Evolutionary conservation across 2,797 vertebrate species (phyloP).

Genomic region (Siniperca undulata): DNA sequence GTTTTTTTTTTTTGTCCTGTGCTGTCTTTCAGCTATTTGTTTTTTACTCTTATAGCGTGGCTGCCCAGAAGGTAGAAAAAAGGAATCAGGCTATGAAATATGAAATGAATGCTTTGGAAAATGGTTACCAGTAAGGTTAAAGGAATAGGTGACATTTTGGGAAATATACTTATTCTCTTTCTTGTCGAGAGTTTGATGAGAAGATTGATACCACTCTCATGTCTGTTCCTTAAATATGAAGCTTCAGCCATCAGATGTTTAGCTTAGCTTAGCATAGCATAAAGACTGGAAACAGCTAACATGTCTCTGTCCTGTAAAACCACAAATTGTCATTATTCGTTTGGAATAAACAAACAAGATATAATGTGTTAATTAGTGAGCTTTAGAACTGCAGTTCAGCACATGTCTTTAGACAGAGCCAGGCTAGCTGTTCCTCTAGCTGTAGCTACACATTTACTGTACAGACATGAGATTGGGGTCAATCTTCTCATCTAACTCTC

Average conservation of each 20-base stretch:
- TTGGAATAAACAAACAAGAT: not conserved
- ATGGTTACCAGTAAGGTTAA: not conserved
- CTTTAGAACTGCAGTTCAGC: not conserved
- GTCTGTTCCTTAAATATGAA: not conserved
- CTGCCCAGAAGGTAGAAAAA: not conserved
- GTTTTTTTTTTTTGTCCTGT: constrained; percentile 14
- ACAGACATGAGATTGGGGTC: not conserved
- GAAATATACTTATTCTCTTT: not conserved
- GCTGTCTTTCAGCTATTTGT: not conserved
- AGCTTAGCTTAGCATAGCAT: constrained; percentile 1
- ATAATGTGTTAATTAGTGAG: not conserved
- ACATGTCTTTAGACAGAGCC: not conserved
- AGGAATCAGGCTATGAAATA: not conserved
- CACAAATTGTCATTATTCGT: not conserved
- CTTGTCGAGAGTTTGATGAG: not conserved
- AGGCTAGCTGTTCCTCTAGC: not conserved
- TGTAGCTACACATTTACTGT: not conserved
- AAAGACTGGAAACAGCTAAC: not conserved
- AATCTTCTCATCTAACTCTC: not conserved
- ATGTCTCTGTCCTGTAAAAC: not conserved
- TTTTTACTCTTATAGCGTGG: constrained; percentile 5
- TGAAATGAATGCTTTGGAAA: not conserved
- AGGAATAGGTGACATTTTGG: not conserved
- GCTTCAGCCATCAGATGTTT: not conserved
- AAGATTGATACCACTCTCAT: not conserved